phyloP scores from a whole-genome alignment of 2,888 invertebrate species.

The Drosophila flavopinicola region DNA sequence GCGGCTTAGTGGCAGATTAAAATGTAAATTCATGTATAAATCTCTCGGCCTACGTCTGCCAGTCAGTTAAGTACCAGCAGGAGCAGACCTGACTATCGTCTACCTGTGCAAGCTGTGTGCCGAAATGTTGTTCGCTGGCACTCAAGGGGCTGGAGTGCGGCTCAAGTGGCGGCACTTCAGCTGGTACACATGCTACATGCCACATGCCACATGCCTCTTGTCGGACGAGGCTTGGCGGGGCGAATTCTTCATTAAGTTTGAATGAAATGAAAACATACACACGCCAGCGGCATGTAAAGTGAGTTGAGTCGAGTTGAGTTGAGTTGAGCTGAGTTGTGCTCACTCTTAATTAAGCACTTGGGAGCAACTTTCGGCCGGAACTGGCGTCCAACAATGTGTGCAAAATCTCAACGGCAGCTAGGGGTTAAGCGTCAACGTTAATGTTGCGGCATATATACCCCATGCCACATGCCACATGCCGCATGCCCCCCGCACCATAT shows the following conservation, averaged over 20 bases:
- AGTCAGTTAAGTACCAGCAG: constrained; percentile 33
- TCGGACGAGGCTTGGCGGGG: constrained; percentile 25
- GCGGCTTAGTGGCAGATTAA: constrained; percentile 73
- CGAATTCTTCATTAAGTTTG: constrained; percentile 79
- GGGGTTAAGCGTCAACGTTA: constrained; percentile 51
- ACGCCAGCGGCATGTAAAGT: constrained; percentile 35
- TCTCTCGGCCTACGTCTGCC: constrained; percentile 44
- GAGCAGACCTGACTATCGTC: neutral
- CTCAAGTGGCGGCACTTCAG: constrained; percentile 51
- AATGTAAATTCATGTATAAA: constrained; percentile 74
- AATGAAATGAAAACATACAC: constrained; percentile 69
- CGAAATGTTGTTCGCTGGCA: constrained; percentile 31
- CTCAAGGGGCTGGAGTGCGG: constrained; percentile 46
- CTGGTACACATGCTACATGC: constrained; percentile 13
- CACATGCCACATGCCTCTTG: constrained; percentile 46
- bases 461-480: constrained; percentile 7
- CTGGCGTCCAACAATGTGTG: constrained; percentile 55
- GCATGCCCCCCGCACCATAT: constrained; percentile 7
- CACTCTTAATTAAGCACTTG: constrained; percentile 75
- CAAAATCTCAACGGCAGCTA: constrained; percentile 61
- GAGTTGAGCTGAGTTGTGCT: constrained; percentile 58
- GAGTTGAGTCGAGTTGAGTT: constrained; percentile 59
- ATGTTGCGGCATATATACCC: constrained; percentile 48
- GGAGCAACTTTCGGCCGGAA: constrained; percentile 62
- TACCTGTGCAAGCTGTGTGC: constrained; percentile 20